Base-by-base conservation (phyloP, 30 jellyfish, hydroid and myxozoan species). In the Sanderia malayensis region DNA sequence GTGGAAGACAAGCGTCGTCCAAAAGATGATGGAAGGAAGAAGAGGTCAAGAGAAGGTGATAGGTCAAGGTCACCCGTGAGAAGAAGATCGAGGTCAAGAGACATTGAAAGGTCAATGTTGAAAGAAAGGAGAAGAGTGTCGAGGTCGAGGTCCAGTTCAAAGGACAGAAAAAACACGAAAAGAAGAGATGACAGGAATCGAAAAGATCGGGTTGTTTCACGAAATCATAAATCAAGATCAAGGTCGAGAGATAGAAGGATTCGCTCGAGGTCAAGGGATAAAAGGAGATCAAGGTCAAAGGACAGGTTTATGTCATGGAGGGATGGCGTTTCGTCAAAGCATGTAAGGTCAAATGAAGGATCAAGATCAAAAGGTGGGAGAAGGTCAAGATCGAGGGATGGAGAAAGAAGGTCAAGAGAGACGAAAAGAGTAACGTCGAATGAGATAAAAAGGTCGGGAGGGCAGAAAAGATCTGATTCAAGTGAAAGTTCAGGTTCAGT, bases 21-120 rank as follows among this genome's bases (percentile, higher is more conserved):
- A 37, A 37, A 13, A 13, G 52, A 37, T 6, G 52, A 37, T 37
- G 52, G 13, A 4, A 37, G 52, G 52, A 13, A 37, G 52, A 37
- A 13, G 13, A 37, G 13, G 52, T 37, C 52, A 37, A 37, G 52
- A 13, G 13, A 37, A 37, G 13, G 13, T 6, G 13, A 37, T 4
- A 37, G 52, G 13, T 37, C 52, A 37, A 37, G n/a, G n/a, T n/a
- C n/a, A n/a, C n/a, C n/a, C n/a, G n/a, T n/a, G n/a, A n/a, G 79
- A 66, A 66, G 18, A 24, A 4, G 52, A 37, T 37, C 52, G 13
- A 37, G 52, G 61, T 34, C 78, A 29, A 19, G 46, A 44, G 62
- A 26, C 60, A 32, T 3, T 37, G 13, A 13, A 37, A 37, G 52
- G 52, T 37, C 52, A 37, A 13, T 37, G 13, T 37, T 13, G 10